Conservation (phyloP, 2,888 invertebrate species). For the Argyresthia albistria region DNA sequence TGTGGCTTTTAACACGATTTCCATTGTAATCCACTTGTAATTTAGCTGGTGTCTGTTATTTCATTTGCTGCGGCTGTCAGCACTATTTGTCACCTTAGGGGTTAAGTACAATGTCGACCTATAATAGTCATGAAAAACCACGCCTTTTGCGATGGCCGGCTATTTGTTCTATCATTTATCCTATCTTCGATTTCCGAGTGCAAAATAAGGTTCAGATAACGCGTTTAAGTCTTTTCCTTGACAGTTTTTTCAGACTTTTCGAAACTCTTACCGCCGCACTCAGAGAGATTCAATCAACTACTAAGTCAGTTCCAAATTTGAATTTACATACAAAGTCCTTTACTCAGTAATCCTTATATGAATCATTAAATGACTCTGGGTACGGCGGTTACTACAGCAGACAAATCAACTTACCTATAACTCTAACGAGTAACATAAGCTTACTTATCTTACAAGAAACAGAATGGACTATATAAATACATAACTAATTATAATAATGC, state of each 20-base stretch:
- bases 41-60: not conserved
- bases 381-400: too few species aligned
- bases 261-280: too few species aligned
- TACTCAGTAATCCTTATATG: too few species aligned
- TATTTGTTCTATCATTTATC: conserved; percentile 5
- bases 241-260: not conserved
- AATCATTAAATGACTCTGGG: too few species aligned
- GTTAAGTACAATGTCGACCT: conserved; percentile 10
- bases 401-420: too few species aligned
- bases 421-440: too few species aligned
- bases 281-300: too few species aligned
- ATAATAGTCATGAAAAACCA: conserved; percentile 11
- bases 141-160: conserved; percentile 5
- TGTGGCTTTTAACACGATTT: conserved; percentile 50
- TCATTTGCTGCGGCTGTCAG: conserved; percentile 1
- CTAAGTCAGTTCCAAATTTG: too few species aligned
- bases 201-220: not conserved
- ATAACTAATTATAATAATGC: too few species aligned
- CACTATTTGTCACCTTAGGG: not conserved
- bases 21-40: conserved; percentile 31
- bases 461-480: too few species aligned
- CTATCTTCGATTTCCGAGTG: not conserved
- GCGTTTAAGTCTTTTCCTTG: conserved; percentile 1
- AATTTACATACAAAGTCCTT: too few species aligned
- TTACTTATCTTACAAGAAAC: too few species aligned